phyloP scores from a whole-genome alignment of 2,888 invertebrate genomes.

The Sinelater perroti region DNA sequence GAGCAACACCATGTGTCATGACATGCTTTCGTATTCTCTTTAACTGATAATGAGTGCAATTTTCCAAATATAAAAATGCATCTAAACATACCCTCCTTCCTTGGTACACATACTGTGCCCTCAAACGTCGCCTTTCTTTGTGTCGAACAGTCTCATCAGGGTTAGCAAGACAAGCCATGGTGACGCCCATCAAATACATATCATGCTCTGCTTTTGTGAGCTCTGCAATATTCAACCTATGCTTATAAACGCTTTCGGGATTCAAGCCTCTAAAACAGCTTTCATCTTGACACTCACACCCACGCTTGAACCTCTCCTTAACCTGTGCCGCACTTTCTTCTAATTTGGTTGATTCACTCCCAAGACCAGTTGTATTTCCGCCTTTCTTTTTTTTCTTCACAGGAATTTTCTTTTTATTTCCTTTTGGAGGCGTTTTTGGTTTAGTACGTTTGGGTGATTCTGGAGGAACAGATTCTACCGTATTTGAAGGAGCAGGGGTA shows the following conservation, averaged over 20 bases:
- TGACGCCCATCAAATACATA: constrained; percentile 87
- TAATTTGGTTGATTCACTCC: constrained; percentile 70
- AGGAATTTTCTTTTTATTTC: constrained; percentile 54
- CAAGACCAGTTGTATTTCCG: constrained; percentile 58
- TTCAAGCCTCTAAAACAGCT: constrained; percentile 80
- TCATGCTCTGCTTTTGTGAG: constrained; percentile 83
- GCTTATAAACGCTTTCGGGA: constrained; percentile 78
- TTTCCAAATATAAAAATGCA: constrained; percentile 80
- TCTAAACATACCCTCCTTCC: constrained; percentile 80
- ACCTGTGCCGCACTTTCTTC: constrained; percentile 78
- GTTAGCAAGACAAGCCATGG: constrained; percentile 81
- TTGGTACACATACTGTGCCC: constrained; percentile 81
- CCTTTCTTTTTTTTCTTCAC: constrained; percentile 65
- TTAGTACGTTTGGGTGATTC: constrained; percentile 45
- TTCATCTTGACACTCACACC: constrained; percentile 80
- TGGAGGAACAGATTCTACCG: constrained; percentile 44
- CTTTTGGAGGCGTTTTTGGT: constrained; percentile 62
- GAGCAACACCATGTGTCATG: constrained; percentile 81
- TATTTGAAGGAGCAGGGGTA: constrained; percentile 35
- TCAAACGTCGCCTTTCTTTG: constrained; percentile 75
- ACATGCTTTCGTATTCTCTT: constrained; percentile 81
- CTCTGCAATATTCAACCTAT: constrained; percentile 80
- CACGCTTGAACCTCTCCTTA: constrained; percentile 72
- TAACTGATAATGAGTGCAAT: constrained; percentile 81
- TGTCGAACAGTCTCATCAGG: constrained; percentile 76